Percentiles rank a stretch among this genome's conserved stretches.
Conservation (phyloP, 2,797 vertebrate genomes). For the Hypotaenidia philippensis region DNA sequence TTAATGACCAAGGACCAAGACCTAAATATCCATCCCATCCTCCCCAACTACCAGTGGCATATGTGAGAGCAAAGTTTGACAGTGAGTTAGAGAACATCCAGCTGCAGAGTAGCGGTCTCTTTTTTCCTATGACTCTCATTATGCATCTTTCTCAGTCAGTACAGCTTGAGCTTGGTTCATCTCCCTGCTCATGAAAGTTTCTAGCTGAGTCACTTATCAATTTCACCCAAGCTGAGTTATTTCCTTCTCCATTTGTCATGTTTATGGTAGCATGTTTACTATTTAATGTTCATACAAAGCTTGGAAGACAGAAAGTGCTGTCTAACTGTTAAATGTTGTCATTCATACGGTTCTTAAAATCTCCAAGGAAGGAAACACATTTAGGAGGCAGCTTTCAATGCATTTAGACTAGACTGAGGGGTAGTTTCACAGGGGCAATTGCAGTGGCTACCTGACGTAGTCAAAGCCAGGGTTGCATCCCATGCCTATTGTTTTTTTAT, state of each 20-base stretch:
- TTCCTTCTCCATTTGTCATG: slow-evolving; percentile 4
- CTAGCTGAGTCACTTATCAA: neutral
- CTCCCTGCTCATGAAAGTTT: neutral
- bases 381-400: neutral
- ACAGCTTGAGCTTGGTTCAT: neutral
- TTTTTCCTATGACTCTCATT: neutral
- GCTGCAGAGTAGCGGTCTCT: neutral
- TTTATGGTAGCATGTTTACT: slow-evolving; percentile 3
- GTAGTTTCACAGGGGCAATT: rapidly evolving
- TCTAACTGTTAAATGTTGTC: neutral
- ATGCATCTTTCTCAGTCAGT: neutral
- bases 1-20: neutral
- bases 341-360: neutral
- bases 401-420: rapidly evolving
- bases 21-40: neutral
- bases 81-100: neutral
- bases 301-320: neutral
- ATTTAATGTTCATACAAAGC: slow-evolving; percentile 4
- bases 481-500: neutral
- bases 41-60: neutral
- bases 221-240: neutral
- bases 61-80: neutral
- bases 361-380: neutral
- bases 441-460: rapidly evolving
- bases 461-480: neutral